These are phyloP conservation scores for Cybosia mesomella DNA, from an alignment of 2,888 invertebrate species.

Conservation along the genomic window DNA sequence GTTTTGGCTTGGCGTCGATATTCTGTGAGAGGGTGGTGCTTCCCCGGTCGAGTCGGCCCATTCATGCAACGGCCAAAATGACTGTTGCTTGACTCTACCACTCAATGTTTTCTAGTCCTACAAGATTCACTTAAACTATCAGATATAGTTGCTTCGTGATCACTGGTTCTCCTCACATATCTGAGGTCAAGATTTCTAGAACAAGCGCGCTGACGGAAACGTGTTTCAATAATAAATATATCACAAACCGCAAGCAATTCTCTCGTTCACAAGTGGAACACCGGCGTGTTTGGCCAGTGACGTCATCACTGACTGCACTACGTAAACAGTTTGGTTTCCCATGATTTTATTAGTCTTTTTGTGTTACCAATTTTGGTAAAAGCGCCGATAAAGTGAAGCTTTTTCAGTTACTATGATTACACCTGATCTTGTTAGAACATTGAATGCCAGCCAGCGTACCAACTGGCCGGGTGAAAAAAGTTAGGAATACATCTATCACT, in stretches of 20 bases:
- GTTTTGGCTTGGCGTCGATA: too few relatives aligned
- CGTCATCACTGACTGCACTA: not conserved
- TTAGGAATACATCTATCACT: not conserved
- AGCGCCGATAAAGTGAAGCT: not conserved
- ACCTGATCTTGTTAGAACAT: slow-evolving; percentile 4
- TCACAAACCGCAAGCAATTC: not conserved
- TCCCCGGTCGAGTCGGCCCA: too few relatives aligned
- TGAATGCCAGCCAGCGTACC: not conserved
- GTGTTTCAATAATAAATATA: slow-evolving; percentile 3
- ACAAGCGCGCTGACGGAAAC: slow-evolving; percentile 1
- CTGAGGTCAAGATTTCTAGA: not conserved
- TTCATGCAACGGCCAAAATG: too few relatives aligned
- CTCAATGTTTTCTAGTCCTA: too few relatives aligned
- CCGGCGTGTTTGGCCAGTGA: not conserved
- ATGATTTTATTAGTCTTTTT: not conserved
- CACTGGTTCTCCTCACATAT: not conserved
- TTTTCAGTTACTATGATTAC: not conserved
- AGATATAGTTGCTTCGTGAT: too few relatives aligned
- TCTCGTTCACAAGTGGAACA: not conserved
- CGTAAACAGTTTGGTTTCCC: not conserved
- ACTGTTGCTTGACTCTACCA: too few relatives aligned
- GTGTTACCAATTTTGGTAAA: not conserved
- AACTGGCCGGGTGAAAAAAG: not conserved
- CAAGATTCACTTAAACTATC: too few relatives aligned
- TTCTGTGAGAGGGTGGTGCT: too few relatives aligned